Conservation (phyloP, 2,888 invertebrate genomes). For the Eilema caniola region DNA sequence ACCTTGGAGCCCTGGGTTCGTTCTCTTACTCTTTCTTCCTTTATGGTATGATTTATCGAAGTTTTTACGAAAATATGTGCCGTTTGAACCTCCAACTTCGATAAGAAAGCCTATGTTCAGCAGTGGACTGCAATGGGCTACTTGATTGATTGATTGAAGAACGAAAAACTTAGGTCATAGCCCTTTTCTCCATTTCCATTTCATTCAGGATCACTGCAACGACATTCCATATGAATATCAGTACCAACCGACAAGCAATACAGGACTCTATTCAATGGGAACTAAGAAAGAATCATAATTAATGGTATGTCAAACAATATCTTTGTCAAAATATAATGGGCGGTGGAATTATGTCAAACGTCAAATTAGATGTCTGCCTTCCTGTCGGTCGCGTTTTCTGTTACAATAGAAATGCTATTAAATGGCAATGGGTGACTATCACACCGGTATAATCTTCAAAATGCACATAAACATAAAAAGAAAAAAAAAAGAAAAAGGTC, state of each 20-base stretch:
- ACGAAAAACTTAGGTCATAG: neutral
- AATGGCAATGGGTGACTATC: slow-evolving; percentile 55
- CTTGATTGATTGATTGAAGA: too few species aligned
- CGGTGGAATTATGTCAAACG: slow-evolving; percentile 79
- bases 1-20: too few species aligned
- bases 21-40: too few species aligned
- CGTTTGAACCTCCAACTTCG: too few species aligned
- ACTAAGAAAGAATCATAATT: slow-evolving; percentile 49
- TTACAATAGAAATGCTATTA: slow-evolving; percentile 77
- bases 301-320: slow-evolving; percentile 58
- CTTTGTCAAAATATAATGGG: slow-evolving; percentile 70
- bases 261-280: slow-evolving; percentile 29
- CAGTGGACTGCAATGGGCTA: too few species aligned
- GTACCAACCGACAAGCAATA: slow-evolving; percentile 35
- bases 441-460: slow-evolving; percentile 54
- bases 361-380: slow-evolving; percentile 81
- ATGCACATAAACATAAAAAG: too few species aligned
- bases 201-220: neutral
- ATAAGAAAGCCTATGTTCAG: too few species aligned
- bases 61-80: too few species aligned
- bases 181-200: neutral
- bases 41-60: too few species aligned
- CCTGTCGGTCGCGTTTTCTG: slow-evolving; percentile 80
- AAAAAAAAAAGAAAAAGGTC: too few species aligned
- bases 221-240: neutral